These are phyloP conservation scores for Odontomachus brunneus DNA, from an alignment of 1,140 invertebrate genomes.

Conservation along the genomic window DNA sequence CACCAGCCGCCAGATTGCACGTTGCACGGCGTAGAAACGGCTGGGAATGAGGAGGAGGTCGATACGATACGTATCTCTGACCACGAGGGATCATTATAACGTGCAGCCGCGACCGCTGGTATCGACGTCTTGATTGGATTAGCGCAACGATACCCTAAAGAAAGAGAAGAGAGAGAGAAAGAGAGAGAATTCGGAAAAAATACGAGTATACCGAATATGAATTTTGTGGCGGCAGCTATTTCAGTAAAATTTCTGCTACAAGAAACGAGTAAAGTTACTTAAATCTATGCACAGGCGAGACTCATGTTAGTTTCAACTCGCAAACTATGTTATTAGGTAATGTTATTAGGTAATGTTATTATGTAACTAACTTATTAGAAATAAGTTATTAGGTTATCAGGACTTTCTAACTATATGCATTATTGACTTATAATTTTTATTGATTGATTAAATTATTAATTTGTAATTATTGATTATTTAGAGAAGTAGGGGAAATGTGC, in stretches of 20 bases:
- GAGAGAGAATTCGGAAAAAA: not conserved
- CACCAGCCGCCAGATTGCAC: conserved; percentile 64
- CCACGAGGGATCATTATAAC: conserved; percentile 60
- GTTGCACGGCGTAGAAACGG: conserved; percentile 61
- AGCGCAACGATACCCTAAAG: not conserved
- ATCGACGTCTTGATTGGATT: conserved; percentile 46
- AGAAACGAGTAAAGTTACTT: conserved; percentile 2
- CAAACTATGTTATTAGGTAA: too few species aligned
- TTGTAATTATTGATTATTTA: too few species aligned
- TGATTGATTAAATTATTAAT: too few species aligned
- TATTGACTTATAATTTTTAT: too few species aligned
- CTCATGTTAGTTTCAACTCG: too few species aligned
- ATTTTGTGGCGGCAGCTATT: not conserved
- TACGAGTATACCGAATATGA: not conserved
- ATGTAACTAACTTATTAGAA: too few species aligned
- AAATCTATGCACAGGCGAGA: not conserved
- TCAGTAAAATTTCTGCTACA: not conserved
- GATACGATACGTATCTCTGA: conserved; percentile 61
- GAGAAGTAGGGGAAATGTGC: too few species aligned
- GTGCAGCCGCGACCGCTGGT: conserved; percentile 30
- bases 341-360: too few species aligned
- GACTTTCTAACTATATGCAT: too few species aligned
- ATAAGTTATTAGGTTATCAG: too few species aligned
- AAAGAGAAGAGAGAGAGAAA: too few species aligned
- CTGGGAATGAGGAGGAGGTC: conserved; percentile 63